Base-by-base conservation (phyloP, 2,113 vertebrate genomes). In the Anoplopoma fimbria region DNA sequence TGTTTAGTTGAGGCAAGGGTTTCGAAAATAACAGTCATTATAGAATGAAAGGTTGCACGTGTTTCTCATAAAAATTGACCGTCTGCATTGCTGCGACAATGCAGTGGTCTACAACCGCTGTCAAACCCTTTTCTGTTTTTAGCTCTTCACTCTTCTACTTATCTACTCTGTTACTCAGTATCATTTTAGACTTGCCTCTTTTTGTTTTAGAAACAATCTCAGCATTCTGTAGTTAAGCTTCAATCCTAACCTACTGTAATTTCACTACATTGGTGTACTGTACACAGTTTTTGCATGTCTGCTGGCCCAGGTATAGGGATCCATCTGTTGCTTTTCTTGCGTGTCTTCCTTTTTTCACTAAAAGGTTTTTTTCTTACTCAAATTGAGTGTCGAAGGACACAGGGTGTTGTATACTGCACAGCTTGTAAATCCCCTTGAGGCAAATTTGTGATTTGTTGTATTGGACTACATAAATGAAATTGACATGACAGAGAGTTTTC, bases 11-110 rank as follows among this genome's bases (percentile, higher is more conserved):
- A 70, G 4, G 4, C 9, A 17, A 40, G 31, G 19, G 12, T 67
- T 87, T 79, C 12, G 79, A 51, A 57, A 76, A 49, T 84, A 64
- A 60, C 27, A 55, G 27, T 78, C 45, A 49, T 84, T 62, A 79
- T 5, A 40, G 6, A 78, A 71, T 69, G 51, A 84, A 77, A 81
- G 31, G 23, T 33, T 79, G 7, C 33, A 76, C 15, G 15, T 62
- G 47, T 36, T 38, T 33, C 34, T 38, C 8, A 38, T 47, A 13
- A 51, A 23, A 70, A 36, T 63, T 10, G 27, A 36, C 33, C 33
- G 25, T 23, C 49, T 55, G 33, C 55, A n/a, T 29, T 6, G 29
- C 29, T 13, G 10, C 33, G n/a, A 36, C 57, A 8, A 60, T 12
- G 19, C 9, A 34, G 23, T 8, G 60, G 34, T 6, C 4, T 7